Evolutionary conservation across 2,113 vertebrate species (phyloP), one percentile per base, ranked within the genome.

Genomic region (Pteropus alecto): DNA sequence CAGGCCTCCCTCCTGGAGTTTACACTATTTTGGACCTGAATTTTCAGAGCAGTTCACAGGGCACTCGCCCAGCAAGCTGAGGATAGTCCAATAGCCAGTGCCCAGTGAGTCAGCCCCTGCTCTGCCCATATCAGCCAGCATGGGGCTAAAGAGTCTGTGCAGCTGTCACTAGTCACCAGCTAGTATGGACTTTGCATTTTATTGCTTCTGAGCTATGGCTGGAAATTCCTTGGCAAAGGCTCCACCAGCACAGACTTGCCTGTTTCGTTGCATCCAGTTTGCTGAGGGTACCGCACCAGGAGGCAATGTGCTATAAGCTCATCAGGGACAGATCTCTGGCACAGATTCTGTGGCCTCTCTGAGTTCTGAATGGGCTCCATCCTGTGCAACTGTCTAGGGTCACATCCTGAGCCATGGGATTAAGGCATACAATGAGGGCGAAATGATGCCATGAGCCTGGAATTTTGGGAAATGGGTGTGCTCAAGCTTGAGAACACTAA

Each of bases 381-480:
- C 51, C 35, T n/a, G 38, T 38, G 48, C 38, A 24, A 33, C 38
- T 4, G 48, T 92, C 4, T 3, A 65, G 54, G 54, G 35, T 68
- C 65, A 67, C 15, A 43, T 22, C 70, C 61, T 63, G 54, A 90
- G 19, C 87, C 6, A 0, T 0, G 46, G 60, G 28, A 51, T 10
- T 6, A 54, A 89, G 73, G 58, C 41, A 19, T 41, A 46, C 65
- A 56, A n/a, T 60, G 46, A 90, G 70, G 51, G 24, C 56, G 22
- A 86, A 35, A 67, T 95, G 89, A 84, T 28, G 12, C 22, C 54
- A 46, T 19, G 35, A 51, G 58, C 54, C 56, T 81, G 83, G 84
- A 93, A 94, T 95, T 87, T 90, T 1, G n/a, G 92, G 95, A 95
- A 87, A 51, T 87, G 54, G 19, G 33, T 73, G 16, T 90, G 63